Evolutionary conservation across 1,140 invertebrate genomes (phyloP).

Genomic region (Leptinotarsa lineolata): DNA sequence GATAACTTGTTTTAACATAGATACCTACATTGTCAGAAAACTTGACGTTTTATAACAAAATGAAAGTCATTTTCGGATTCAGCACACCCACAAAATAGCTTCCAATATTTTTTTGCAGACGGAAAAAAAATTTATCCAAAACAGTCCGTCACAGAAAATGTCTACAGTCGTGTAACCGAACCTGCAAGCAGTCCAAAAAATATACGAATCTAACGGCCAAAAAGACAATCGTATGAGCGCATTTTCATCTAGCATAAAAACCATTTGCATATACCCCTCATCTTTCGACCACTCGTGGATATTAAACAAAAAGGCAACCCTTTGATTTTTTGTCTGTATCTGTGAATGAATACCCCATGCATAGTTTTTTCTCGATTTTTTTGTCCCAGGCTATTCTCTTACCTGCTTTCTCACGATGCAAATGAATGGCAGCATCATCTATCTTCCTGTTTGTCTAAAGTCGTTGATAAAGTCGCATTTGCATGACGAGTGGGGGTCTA

Average conservation of each 20-base stretch:
- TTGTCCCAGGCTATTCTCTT: conserved; percentile 40
- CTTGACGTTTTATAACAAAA: too few species aligned
- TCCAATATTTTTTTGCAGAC: too few species aligned
- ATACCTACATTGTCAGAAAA: too few species aligned
- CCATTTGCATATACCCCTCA: conserved; percentile 5
- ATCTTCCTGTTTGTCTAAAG: conserved; percentile 32
- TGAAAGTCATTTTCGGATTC: too few species aligned
- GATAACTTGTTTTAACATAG: too few species aligned
- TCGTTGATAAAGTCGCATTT: conserved; percentile 21
- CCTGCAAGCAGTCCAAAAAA: neutral
- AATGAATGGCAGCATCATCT: conserved; percentile 34
- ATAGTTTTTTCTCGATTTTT: conserved; percentile 33
- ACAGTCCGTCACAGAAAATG: too few species aligned
- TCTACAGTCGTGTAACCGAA: neutral
- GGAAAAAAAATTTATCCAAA: too few species aligned
- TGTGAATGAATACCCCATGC: conserved; percentile 25
- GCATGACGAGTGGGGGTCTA: neutral
- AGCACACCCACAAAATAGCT: too few species aligned
- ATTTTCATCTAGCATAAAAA: neutral
- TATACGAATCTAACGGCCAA: neutral
- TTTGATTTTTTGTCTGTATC: conserved; percentile 40
- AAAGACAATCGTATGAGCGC: neutral
- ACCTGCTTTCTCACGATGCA: conserved; percentile 43
- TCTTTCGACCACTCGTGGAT: conserved; percentile 11
- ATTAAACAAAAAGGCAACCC: conserved; percentile 39